A percentile compares a stretch with the other conserved stretches of the same genome.
phyloP scores from a whole-genome alignment of 2,113 vertebrate genomes.

The Anhinga rufa region DNA sequence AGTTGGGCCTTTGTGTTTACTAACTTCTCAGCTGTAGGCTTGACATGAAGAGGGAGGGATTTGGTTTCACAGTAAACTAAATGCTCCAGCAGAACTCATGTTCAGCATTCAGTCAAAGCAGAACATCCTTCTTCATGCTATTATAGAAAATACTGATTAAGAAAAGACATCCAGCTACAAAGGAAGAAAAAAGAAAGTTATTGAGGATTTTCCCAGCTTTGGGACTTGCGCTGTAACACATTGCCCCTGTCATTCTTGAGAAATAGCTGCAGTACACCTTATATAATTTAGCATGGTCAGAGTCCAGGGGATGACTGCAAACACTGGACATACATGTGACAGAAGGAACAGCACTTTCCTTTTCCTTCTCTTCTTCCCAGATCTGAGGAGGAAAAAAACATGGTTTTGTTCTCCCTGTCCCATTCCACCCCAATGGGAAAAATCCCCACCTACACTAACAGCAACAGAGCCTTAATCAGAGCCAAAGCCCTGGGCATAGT shows the following conservation, averaged over 20 bases:
- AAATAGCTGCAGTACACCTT: background rate
- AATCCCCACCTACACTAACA: background rate
- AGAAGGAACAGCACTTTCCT: background rate
- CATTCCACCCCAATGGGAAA: background rate
- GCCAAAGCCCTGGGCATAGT: background rate
- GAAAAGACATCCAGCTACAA: background rate
- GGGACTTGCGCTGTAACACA: background rate
- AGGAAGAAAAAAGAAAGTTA: background rate
- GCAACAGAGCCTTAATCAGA: background rate
- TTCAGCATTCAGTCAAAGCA: background rate
- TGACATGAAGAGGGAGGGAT: background rate
- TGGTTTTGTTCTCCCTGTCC: background rate
- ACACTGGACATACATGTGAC: background rate
- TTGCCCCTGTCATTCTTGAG: background rate
- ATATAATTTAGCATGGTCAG: background rate
- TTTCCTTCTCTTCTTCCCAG: background rate
- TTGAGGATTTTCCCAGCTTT: background rate
- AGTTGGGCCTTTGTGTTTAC: background rate
- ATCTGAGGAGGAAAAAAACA: background rate
- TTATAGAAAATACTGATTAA: background rate
- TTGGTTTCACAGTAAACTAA: background rate
- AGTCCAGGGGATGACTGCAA: background rate
- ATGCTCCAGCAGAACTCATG: accelerated
- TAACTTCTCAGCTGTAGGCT: background rate
- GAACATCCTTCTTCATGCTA: background rate